Percentiles rank a stretch among this genome's conserved stretches.
phyloP scores from a whole-genome alignment of 1,140 invertebrate genomes.

The Heliconius eleuchia region DNA sequence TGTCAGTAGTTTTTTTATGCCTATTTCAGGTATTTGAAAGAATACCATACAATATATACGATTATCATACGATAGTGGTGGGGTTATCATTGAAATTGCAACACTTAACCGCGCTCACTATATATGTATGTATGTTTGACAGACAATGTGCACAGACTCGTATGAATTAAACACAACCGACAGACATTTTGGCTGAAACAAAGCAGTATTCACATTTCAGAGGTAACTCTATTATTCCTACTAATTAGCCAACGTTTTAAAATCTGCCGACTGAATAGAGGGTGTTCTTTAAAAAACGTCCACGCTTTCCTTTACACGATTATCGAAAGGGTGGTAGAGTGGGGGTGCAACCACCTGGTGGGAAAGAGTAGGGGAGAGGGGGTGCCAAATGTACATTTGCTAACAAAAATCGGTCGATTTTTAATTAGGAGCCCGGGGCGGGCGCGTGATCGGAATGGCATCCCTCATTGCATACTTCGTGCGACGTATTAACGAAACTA shows the following conservation, averaged over 20 bases:
- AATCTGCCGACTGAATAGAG: conserved; percentile 51
- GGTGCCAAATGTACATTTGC: conserved; percentile 61
- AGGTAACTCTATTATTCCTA: conserved; percentile 52
- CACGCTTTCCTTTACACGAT: conserved; percentile 59
- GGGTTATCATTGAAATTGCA: background rate
- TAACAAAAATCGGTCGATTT: conserved; percentile 76
- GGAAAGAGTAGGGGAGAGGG: conserved; percentile 15
- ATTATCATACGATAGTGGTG: background rate
- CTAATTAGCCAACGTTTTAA: conserved; percentile 61
- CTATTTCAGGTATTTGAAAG: no score
- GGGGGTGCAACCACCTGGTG: conserved; percentile 24
- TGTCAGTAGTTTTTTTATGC: no score
- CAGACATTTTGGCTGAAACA: conserved; percentile 27
- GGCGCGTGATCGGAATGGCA: conserved; percentile 68
- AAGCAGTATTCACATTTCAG: conserved; percentile 34
- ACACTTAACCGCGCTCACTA: background rate
- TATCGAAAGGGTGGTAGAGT: conserved; percentile 44
- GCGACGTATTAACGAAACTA: conserved; percentile 61
- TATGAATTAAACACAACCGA: conserved; percentile 13
- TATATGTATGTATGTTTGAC: background rate
- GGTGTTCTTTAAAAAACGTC: conserved; percentile 57
- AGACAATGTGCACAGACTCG: background rate
- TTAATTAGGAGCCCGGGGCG: conserved; percentile 67
- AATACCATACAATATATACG: background rate
- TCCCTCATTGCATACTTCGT: conserved; percentile 60